Base-by-base conservation (phyloP, 2,797 vertebrate genomes). In the Ambastaia sidthimunki region DNA sequence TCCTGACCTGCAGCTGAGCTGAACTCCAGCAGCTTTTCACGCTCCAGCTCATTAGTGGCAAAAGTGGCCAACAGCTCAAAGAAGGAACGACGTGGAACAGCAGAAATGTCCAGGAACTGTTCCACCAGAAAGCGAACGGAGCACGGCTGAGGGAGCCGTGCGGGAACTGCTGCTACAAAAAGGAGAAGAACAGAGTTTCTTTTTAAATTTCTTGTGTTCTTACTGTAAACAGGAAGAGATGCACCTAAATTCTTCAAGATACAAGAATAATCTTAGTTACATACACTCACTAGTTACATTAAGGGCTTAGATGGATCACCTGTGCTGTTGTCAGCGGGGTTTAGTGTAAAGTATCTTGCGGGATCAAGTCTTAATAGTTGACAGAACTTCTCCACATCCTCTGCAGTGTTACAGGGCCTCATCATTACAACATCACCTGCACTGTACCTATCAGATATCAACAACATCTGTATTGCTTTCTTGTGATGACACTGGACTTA, bases 371-470 rank as follows among this genome's bases (percentile, higher is more conserved):
- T 74, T 74, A 99, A 91, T 1, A 94, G 89, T 16, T 92, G 85
- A 80, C 97, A 98, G 90, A 98, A 95, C 23, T 90, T 90, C 75
- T 93, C 85, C 1, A 96, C 92, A 0, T 96, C 93, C 4, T 94
- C 85, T 0, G 78, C 62, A 0, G 89, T 23, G 41, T 98, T 99
- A 82, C 92, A 86, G 0, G 98, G 97, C 84, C 82, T 89, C 85
- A 98, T 94, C 92, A 96, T 94, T 78, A 95, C 96, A 65, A 98
- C 92, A 0, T 98, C 97, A 0, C 98, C 98, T 0, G 97, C 94
- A 0, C 76, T 54, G 77, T 94, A 98, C 87, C 97, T 99, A 80
- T 0, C 54, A 80, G 23, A 80, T 54, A 80, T 18, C 0, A 70
- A 72, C 48, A 67, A 28, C n/a, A 19, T 65, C 18, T 57, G 54